Base-by-base conservation (phyloP, 2,888 invertebrate species). In the Lydus trimaculatus region DNA sequence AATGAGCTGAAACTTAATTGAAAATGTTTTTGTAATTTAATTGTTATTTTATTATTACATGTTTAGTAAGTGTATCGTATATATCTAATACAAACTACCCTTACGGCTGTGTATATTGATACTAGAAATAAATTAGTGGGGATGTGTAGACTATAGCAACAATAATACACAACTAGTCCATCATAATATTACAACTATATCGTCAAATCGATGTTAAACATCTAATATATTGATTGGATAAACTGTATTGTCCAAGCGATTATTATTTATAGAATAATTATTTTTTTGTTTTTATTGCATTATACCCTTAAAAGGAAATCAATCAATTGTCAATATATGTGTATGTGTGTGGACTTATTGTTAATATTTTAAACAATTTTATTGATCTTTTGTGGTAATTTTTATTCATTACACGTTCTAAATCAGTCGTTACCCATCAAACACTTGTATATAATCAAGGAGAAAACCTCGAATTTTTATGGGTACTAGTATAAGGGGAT, bases 161-260 rank as follows among this genome's bases (percentile, higher is more conserved):
- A 56, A 56, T 56, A 69, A 25, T 28, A 59, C 11, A 36, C 23
- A 28, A 59, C 67, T 70, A 25, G 13, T 6, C 56, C 65, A 60
- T 67, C 70, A 64, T 48, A 67, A 65, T 58, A 62, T 65, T 63
- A 65, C 65, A 65, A 58, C 36, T 36, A 23, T 70, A 67, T 59
- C 70, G 60, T 63, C 63, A 70, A 71, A 76, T 75, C 77, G 76
- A 76, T 76, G 74, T 61, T 68, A 13, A 64, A 66, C 56, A 15
- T 7, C 72, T 74, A 70, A 77, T 77, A 77, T 77, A 77, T 77
- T 72, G 76, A 77, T 77, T 77, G 63, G 69, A 72, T 69, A 72
- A 70, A 73, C 63, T 69, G 72, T 72, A 64, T 64, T 59, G 64
- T 65, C 72, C 63, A 69, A 43, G 8, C 17, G n/a, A 43, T n/a